Conservation (phyloP, 2,888 invertebrate species). For the Notocelia uddmanniana region DNA sequence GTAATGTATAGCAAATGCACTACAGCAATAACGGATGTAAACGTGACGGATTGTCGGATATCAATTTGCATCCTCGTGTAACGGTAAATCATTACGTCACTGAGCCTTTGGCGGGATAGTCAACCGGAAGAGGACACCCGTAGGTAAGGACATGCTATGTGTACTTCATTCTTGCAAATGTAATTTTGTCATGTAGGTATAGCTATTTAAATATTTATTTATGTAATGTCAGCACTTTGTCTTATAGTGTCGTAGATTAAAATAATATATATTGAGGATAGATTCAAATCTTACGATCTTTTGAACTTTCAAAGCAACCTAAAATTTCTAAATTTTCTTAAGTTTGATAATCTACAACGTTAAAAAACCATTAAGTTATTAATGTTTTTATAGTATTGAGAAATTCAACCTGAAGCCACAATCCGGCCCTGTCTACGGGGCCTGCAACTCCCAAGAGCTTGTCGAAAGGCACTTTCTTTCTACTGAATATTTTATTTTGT, state of each 20-base stretch:
- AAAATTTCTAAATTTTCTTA: not conserved
- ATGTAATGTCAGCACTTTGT: not conserved
- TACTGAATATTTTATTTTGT: conserved; percentile 39
- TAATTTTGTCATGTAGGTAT: not conserved
- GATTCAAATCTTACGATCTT: not conserved
- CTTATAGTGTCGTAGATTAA: too few relatives aligned
- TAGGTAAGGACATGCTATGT: not conserved
- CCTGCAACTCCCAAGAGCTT: conserved; percentile 38
- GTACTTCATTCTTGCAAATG: not conserved
- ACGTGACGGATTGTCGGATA: conserved; percentile 30
- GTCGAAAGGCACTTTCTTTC: conserved; percentile 38
- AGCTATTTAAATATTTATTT: too few relatives aligned
- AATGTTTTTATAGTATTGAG: not conserved
- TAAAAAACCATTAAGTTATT: not conserved
- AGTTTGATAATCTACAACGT: not conserved
- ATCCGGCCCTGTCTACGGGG: conserved; percentile 16
- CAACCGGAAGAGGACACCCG: conserved; percentile 39
- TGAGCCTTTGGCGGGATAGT: conserved; percentile 31
- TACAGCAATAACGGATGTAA: conserved; percentile 29
- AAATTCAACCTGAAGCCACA: conserved; percentile 6
- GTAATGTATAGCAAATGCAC: not conserved
- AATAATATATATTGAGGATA: too few relatives aligned
- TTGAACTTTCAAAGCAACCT: not conserved
- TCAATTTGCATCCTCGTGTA: conserved; percentile 43
- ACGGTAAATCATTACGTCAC: conserved; percentile 38